Conservation (phyloP, 2,888 invertebrate genomes). For the Macrostomum cliftonense region DNA sequence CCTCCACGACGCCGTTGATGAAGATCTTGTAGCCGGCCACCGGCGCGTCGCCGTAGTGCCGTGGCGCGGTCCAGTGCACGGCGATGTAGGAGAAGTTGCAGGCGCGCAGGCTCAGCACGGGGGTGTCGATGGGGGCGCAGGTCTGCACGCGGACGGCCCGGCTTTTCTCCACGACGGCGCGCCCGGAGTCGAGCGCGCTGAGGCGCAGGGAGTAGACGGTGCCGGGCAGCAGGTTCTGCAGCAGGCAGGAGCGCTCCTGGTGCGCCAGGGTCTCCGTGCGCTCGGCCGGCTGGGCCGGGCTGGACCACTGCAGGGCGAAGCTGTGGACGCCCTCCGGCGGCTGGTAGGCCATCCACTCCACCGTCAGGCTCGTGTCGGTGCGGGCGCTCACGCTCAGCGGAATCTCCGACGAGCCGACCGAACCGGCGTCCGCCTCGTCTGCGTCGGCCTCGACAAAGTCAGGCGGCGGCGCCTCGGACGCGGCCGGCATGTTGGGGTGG, state of each 20-base stretch:
- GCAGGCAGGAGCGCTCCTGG: constrained; percentile 30
- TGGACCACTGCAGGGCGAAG: constrained; percentile 34
- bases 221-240: constrained; percentile 35
- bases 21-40: constrained; percentile 36
- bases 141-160: constrained; percentile 32
- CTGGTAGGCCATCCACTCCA: constrained; percentile 30
- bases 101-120: constrained; percentile 29
- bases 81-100: constrained; percentile 37
- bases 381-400: constrained; percentile 20
- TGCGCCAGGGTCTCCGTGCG: constrained; percentile 26
- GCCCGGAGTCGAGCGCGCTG: constrained; percentile 19
- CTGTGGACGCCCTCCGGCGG: constrained; percentile 23
- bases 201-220: constrained; percentile 31
- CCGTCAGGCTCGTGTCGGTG: constrained; percentile 27
- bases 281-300: constrained; percentile 33
- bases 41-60: constrained; percentile 30
- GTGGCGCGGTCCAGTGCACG: constrained; percentile 35
- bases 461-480: constrained; percentile 8
- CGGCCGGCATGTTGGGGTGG: constrained; percentile 14
- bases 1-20: constrained; percentile 35
- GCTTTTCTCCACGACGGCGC: constrained; percentile 28
- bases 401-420: constrained; percentile 13
- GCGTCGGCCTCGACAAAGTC: constrained; percentile 12
- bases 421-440: background rate
- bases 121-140: constrained; percentile 34